Evolutionary conservation across 2,888 invertebrate species (phyloP), one percentile per base, ranked within the genome.

Genomic region (Melolontha melolontha): DNA sequence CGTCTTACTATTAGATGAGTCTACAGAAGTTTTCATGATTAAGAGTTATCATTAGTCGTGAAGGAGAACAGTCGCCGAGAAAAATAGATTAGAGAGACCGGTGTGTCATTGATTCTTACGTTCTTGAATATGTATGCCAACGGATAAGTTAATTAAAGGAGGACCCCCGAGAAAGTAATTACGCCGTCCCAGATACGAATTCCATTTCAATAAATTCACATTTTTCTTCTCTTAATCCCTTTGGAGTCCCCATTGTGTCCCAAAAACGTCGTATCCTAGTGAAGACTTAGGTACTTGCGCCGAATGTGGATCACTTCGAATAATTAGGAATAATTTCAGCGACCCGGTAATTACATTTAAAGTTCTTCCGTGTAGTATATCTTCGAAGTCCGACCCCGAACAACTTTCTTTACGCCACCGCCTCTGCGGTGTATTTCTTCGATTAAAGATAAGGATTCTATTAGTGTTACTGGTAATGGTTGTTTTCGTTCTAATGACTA

Each of bases 181-280:
- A 69, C 67, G 67, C 54, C 17, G 47, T 64, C 52, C 51, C 68
- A 63, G 72, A 70, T 70, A 67, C 70, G 69, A 67, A 68, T 68
- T 70, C 70, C 70, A 71, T 72, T 72, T 69, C 67, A 72, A 72
- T 72, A 72, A 72, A 72, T 72, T 72, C 66, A 70, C 72, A 72
- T 72, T 70, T 72, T 70, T 72, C 72, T 72, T 71, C 34, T 64
- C 54, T 55, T 71, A 71, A 70, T 71, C 72, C 66, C 44, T 41
- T 44, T 11, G 52, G 47, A 70, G 68, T 29, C 65, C 70, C 64
- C 69, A 66, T 67, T 69, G 50, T 50, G 22, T 34, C 44, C 44
- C 17, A 42, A 29, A 41, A 34, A 51, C 68, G 68, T 68, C 68
- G 68, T 66, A 63, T 50, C 64, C 68, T 68, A 72, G 70, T 65